phyloP scores from a whole-genome alignment of 2,888 invertebrate species.

The Laspeyria flexula region DNA sequence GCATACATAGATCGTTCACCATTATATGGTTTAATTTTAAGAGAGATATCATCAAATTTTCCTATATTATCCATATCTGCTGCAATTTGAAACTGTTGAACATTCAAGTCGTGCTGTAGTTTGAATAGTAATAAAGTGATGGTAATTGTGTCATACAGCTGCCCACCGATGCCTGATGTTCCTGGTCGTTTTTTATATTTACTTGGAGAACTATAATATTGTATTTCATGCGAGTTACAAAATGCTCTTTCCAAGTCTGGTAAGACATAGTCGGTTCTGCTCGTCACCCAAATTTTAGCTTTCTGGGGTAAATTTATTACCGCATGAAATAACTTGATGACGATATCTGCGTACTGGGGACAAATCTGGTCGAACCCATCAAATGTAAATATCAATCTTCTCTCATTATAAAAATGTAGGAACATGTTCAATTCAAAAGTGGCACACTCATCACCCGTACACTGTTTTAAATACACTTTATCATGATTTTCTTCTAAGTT shows the following conservation, averaged over 20 bases:
- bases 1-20: slow-evolving; percentile 9
- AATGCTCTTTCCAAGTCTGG: slow-evolving; percentile 5
- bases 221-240: neutral
- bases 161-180: slow-evolving; percentile 34
- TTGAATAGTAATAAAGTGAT: slow-evolving; percentile 32
- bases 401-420: slow-evolving; percentile 7
- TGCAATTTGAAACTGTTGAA: slow-evolving; percentile 27
- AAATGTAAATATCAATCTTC: slow-evolving; percentile 25
- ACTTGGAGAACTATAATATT: no score
- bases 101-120: slow-evolving; percentile 7
- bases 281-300: slow-evolving; percentile 28
- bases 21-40: slow-evolving; percentile 20
- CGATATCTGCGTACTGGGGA: slow-evolving; percentile 23
- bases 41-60: slow-evolving; percentile 37
- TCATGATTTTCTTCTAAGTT: neutral
- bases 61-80: slow-evolving; percentile 33
- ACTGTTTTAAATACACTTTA: neutral
- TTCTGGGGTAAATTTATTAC: slow-evolving; percentile 1
- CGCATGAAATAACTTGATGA: slow-evolving; percentile 5
- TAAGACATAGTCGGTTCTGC: slow-evolving; percentile 17
- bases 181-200: slow-evolving; percentile 21
- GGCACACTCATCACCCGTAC: neutral
- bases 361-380: slow-evolving; percentile 42
- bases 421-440: neutral
- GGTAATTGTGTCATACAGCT: slow-evolving; percentile 39